phyloP scores from a whole-genome alignment of 2,888 invertebrate species.

The Eupithecia inturbata region DNA sequence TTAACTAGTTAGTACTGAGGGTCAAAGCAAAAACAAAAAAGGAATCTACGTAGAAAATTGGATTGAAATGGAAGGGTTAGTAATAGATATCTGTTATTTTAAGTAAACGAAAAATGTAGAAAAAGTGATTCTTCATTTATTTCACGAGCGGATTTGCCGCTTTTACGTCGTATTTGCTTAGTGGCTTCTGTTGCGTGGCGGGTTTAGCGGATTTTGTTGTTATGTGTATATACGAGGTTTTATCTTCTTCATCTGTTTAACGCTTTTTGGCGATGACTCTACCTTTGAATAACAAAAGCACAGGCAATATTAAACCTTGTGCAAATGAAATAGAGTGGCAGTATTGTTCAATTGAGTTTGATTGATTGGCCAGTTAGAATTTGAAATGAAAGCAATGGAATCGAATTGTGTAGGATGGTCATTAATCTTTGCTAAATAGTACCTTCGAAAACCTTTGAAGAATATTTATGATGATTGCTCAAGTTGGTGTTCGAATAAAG shows the following conservation, averaged over 20 bases:
- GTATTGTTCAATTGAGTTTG: slow-evolving; percentile 50
- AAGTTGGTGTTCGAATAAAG: background rate
- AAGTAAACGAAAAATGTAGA: background rate
- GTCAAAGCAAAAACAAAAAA: too few relatives aligned
- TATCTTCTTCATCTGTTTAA: background rate
- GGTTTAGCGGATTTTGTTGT: too few relatives aligned
- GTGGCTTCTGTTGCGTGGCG: too few relatives aligned
- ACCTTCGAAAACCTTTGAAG: slow-evolving; percentile 49
- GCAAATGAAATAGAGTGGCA: slow-evolving; percentile 26
- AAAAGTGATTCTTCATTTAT: background rate
- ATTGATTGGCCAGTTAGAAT: slow-evolving; percentile 65
- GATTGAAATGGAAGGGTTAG: too few relatives aligned
- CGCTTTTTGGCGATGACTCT: background rate
- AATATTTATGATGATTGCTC: slow-evolving; percentile 32
- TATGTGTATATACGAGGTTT: too few relatives aligned
- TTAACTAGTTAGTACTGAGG: too few relatives aligned
- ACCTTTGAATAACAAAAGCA: slow-evolving; percentile 17
- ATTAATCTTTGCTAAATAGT: slow-evolving; percentile 59
- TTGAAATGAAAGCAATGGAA: slow-evolving; percentile 57
- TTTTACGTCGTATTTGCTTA: background rate
- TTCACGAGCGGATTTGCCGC: background rate
- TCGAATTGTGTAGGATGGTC: slow-evolving; percentile 55
- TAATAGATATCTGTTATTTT: too few relatives aligned
- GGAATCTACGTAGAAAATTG: too few relatives aligned
- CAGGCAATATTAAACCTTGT: slow-evolving; percentile 22